Evolutionary conservation across 2,113 vertebrate species (phyloP), one percentile per base, ranked within the genome.

Genomic region (Equus quagga): DNA sequence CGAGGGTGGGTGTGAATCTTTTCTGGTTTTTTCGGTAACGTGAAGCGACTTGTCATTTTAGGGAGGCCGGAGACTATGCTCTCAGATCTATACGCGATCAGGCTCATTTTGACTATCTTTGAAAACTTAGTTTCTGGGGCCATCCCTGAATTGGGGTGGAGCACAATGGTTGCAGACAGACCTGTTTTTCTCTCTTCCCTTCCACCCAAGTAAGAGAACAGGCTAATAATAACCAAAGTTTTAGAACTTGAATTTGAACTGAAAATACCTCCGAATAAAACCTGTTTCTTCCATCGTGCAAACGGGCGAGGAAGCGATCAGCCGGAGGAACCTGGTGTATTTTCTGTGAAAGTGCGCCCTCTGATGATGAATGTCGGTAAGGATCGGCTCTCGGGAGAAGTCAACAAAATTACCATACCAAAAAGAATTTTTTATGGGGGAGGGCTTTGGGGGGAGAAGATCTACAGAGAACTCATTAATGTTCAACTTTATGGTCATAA

Each of bases 301-400:
- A 58, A 80, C 54, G 58, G 86, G 72, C 94, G 62, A 15, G 36
- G 18, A 44, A 44, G 19, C 19, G n/a, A 62, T 31, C 60, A 44
- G 31, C 11, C 19, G 46, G 80, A 44, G 95, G 33, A 11, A 67
- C 49, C 64, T 6, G 36, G 14, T 13, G 21, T 33, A 98, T 99
- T 98, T 97, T 98, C 98, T 98, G 96, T 98, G 98, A 97, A 97
- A 96, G 44, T 88, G 49, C 97, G 98, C 98, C 98, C 98, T 98
- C 99, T 99, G 97, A 94, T n/a, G 95, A 65, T 51, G 0, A 41
- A 67, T n/a, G 56, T 83, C 17, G 6, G 79, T 94, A 96, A 97
- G 36, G 33, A 82, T 51, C 51, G 86, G 88, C 89, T 93, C 90
- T 89, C 5, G 0, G 51, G 21, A 85, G 18, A 64, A 36, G 64